Percentiles rank a stretch among this genome's conserved stretches.
phyloP scores from a whole-genome alignment of 2,797 vertebrate genomes.

The Spinus olivaceus region DNA sequence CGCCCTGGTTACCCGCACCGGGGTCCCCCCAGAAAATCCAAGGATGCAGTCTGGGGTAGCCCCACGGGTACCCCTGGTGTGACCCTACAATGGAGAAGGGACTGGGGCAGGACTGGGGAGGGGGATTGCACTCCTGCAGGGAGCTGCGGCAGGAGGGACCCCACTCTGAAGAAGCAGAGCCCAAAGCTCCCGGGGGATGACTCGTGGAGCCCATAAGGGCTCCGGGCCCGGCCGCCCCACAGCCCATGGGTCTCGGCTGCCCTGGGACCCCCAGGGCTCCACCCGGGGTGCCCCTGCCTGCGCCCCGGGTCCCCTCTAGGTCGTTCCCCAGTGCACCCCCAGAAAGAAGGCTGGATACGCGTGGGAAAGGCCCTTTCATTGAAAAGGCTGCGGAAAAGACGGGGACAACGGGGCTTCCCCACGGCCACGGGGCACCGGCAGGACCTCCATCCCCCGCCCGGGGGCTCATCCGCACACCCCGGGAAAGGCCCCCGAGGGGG shows the following conservation, averaged over 20 bases:
- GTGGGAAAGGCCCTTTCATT: background rate
- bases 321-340: background rate
- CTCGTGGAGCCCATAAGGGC: background rate
- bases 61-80: background rate
- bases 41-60: background rate
- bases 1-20: accelerated
- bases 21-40: accelerated
- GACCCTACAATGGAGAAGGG: too few relatives aligned
- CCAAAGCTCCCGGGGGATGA: background rate
- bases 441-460: too few relatives aligned
- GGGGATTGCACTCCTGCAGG: background rate
- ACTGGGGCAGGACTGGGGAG: accelerated
- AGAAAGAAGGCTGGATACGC: background rate
- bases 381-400: background rate
- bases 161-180: accelerated
- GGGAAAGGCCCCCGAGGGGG: background rate
- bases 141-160: background rate
- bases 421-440: background rate
- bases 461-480: background rate
- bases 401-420: background rate
- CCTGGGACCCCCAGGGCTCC: background rate
- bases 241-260: too few relatives aligned
- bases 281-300: too few relatives aligned
- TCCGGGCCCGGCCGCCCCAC: accelerated
- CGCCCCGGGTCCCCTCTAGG: accelerated